Base-by-base conservation (phyloP, 2,888 invertebrate genomes). In the Caenorhabditis parvicauda region DNA sequence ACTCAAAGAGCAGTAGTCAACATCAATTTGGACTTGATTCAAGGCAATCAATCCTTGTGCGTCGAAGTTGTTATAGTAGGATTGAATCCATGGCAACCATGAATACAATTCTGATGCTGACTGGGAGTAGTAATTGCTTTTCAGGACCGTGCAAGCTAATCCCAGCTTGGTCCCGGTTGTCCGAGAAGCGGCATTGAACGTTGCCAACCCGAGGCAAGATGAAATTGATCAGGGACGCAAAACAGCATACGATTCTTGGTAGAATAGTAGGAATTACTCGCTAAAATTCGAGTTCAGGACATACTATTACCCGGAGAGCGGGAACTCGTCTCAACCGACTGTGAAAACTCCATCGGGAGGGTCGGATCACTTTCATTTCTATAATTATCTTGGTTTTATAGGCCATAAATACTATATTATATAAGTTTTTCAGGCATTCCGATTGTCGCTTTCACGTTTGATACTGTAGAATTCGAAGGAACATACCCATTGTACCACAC, bases 351-450 rank as follows among this genome's bases (percentile, higher is more conserved):
- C 83, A 1, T 83, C 82, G 0, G 81, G 82, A 14, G 84, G 84
- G 12, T 83, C 83, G 64, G 84, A 85, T 70, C 83, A 82, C 65
- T 77, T 81, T 12, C 74, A 82, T 2, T 84, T 84, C 62, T 73
- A 83, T 27, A 77, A 81, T 38, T 77, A 74, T 46, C 62, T 56
- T 28, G 64, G 84, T 12, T 73, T 0, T 28, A 19, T 7, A 9
- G 28, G n/a, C n/a, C 1, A 17, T 17, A 17, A 21, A 9, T 47
- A n/a, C n/a, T 27, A n/a, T 22, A 12, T 25, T 27, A 17, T 21
- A 22, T 25, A 4, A 7, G 19, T 32, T 1, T 41, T 51, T n/a
- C 45, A 64, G 64, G 64, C 21, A 53, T 56, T 29, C 83, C 85
- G 0, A 75, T 80, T 41, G 75, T 82, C 27, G 83, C 83, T 64